Percentiles rank a stretch among this genome's conserved stretches.
These are phyloP conservation scores for Eulimnadia texana DNA, from an alignment of 1,140 invertebrate genomes.

Conservation along the genomic window DNA sequence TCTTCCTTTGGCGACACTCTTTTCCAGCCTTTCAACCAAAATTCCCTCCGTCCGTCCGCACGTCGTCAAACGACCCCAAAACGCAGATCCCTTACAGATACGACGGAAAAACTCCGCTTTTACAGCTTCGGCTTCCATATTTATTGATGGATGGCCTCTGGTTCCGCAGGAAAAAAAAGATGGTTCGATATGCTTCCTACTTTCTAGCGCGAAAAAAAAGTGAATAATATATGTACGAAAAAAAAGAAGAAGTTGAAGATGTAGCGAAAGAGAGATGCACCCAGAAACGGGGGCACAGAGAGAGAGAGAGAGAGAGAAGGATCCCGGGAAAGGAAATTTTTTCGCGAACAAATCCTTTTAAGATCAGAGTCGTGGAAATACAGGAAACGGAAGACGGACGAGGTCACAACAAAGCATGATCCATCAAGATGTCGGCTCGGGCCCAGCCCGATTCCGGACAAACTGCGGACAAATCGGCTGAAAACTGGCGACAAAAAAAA, in stretches of 20 bases:
- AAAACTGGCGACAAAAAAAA: slow-evolving; percentile 2
- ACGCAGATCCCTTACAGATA: background rate
- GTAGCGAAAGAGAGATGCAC: no score
- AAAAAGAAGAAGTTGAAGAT: no score
- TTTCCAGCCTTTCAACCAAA: background rate
- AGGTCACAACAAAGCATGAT: background rate
- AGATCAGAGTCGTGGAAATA: background rate
- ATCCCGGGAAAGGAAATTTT: background rate
- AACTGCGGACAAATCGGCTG: background rate
- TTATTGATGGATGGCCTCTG: background rate
- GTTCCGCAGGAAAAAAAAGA: background rate
- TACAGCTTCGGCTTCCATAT: background rate
- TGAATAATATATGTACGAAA: no score
- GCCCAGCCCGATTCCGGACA: background rate
- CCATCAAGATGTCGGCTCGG: background rate
- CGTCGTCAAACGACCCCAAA: background rate
- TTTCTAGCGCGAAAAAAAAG: no score
- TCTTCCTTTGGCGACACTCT: background rate
- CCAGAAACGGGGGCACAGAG: background rate
- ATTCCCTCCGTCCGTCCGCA: background rate
- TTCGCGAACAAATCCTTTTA: background rate
- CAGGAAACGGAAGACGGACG: background rate
- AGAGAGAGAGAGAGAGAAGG: background rate
- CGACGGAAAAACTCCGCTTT: background rate
- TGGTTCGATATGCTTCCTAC: background rate